Base-by-base conservation (phyloP, 2,797 vertebrate genomes). In the Pagetopsis macropterus region DNA sequence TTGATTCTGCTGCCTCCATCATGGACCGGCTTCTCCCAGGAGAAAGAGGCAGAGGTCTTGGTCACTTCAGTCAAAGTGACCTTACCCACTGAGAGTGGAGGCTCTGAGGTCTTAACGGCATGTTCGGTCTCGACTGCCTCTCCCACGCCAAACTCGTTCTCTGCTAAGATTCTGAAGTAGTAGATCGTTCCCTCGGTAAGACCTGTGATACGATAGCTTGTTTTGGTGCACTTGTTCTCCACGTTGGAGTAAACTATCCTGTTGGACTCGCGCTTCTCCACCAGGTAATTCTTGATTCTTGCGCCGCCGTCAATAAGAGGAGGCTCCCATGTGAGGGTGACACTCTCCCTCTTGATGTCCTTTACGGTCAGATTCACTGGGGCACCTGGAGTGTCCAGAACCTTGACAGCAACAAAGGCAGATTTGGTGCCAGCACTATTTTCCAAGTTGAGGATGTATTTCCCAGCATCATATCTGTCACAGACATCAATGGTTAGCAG, bases 121-220 rank as follows among this genome's bases (percentile, higher is more conserved):
- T 97, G 96, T 5, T 61, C 64, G 19, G 97, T 99, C 94, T 99
- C 98, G 71, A 88, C 92, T 67, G 96, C 89, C 61, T 95, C 81
- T 76, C 98, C 98, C 78, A 99, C 87, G 73, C 98, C 98, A 94
- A 96, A 99, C 87, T 99, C 98, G 81, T 99, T 99, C 91, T 99
- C 98, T 85, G 98, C 98, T 93, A 99, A 96, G 71, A 99, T 95
- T 95, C 98, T 96, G 76, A 99, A 99, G 90, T 98, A 99, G 91
- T 98, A 99, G 72, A 96, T 95, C 31, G 88, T 92, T 91, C 98
- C 98, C 88, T 99, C 98, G 52, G 92, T 94, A 80, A 99, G 96
- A 81, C 98, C 97, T 83, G 96, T 96, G 65, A 99, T 95, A 86
- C 96, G 96, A 76, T 96, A 97, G 82, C 95, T 99, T 87, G 97